Evolutionary conservation across 1,140 invertebrate species (phyloP), one percentile per base, ranked within the genome.

Genomic region (Archivesica marissinica): DNA sequence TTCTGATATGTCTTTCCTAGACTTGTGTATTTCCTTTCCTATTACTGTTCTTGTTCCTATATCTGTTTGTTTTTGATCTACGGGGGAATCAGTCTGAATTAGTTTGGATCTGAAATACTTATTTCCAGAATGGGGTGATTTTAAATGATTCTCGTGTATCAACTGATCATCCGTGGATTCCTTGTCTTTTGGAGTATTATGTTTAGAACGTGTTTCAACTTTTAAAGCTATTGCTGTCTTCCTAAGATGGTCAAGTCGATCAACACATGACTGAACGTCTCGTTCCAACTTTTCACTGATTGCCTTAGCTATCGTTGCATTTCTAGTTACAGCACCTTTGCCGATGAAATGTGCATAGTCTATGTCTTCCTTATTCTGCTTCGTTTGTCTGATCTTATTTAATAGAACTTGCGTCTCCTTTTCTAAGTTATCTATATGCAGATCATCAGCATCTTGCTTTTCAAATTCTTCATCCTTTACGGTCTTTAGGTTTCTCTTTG

Each of bases 381-480:
- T 83, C 11, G 75, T n/a, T 39, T 61, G 30, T 33, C 47, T 59
- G 20, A 83, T 64, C 15, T 83, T 75, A 50, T 74, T 64, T 23
- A 83, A 28, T 28, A 83, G 52, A 35, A 74, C 59, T 28, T 74
- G 80, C 47, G 80, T 83, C 44, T 75, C 80, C 35, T 83, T 83
- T 59, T 83, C 80, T 33, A 83, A 52, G 30, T 25, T 74, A 38
- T 83, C 80, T 30, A 83, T 38, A 20, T 54, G 23, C 20, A 74
- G 44, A 64, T 83, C 80, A n/a, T 59, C 41, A 2, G 23, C 39
- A 75, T 83, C 80, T 33, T 83, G 68, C 3, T 54, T 47, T 50
- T 56, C 70, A 35, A 61, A 59, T 50, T 33, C 33, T 20, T 74
- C 68, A 33, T 83, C 80, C 13, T 30, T 35, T 2, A 83, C 35